Conservation (phyloP, 2,888 invertebrate genomes). For the Eudemis profundana region DNA sequence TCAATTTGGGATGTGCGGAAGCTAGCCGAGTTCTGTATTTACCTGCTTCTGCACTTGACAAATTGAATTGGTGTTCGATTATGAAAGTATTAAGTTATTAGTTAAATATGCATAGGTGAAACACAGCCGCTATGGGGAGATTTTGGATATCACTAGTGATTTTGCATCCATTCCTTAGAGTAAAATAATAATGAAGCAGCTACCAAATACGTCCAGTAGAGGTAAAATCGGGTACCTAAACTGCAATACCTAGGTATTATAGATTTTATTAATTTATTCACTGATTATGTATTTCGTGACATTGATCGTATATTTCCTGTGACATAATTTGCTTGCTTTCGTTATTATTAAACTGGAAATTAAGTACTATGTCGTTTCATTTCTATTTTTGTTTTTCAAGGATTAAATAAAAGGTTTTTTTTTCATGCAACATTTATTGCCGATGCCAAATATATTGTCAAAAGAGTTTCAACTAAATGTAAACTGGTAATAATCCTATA, state of each 20-base stretch:
- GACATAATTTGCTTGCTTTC: constrained; percentile 71
- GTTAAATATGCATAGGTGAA: constrained; percentile 41
- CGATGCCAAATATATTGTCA: constrained; percentile 35
- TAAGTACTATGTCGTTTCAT: constrained; percentile 51
- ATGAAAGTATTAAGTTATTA: constrained; percentile 30
- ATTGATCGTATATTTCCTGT: constrained; percentile 60
- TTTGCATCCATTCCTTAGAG: constrained; percentile 56
- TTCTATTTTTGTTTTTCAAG: constrained; percentile 36
- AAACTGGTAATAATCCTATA: constrained; percentile 36
- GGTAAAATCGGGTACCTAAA: constrained; percentile 58
- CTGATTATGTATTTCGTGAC: constrained; percentile 61
- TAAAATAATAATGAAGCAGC: constrained; percentile 40
- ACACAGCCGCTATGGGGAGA: constrained; percentile 24
- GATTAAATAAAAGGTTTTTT: constrained; percentile 11
- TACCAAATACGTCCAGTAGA: constrained; percentile 57
- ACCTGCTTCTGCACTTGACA: constrained; percentile 40
- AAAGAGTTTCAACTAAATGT: constrained; percentile 24
- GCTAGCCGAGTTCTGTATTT: constrained; percentile 7
- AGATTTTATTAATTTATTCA: constrained; percentile 57
- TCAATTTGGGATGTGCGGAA: constrained; percentile 64
- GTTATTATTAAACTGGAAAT: constrained; percentile 70
- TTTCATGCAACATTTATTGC: constrained; percentile 35
- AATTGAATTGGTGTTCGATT: constrained; percentile 38
- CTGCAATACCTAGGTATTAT: constrained; percentile 60
- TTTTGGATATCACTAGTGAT: constrained; percentile 50